Percentiles rank a stretch among this genome's conserved stretches.
phyloP scores from a whole-genome alignment of 1,140 invertebrate species.

The Augochlora pura region DNA sequence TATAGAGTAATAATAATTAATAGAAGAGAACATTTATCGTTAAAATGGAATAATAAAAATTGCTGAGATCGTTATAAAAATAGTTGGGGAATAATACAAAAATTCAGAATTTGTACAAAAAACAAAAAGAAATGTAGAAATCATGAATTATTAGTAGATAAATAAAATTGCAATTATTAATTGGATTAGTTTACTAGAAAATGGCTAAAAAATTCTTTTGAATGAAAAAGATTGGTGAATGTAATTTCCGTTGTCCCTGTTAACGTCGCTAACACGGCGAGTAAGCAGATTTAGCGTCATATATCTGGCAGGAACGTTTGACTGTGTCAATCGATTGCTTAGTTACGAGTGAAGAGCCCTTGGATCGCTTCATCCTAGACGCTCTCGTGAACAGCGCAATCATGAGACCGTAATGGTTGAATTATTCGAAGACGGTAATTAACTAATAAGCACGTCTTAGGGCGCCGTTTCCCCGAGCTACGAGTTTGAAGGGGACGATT shows the following conservation, averaged over 20 bases:
- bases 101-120: too few relatives aligned
- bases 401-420: slow-evolving; percentile 34
- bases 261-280: neutral
- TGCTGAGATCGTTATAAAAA: too few relatives aligned
- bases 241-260: neutral
- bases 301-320: neutral
- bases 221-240: neutral
- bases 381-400: slow-evolving; percentile 13
- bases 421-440: slow-evolving; percentile 58
- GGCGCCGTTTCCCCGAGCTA: slow-evolving; percentile 10
- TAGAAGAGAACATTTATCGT: too few relatives aligned
- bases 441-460: slow-evolving; percentile 54
- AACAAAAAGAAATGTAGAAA: too few relatives aligned
- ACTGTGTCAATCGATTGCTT: slow-evolving; percentile 21
- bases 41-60: too few relatives aligned
- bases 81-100: too few relatives aligned
- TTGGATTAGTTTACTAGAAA: too few relatives aligned
- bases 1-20: too few relatives aligned
- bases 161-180: too few relatives aligned
- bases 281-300: neutral
- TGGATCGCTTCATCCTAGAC: slow-evolving; percentile 16
- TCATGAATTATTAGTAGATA: too few relatives aligned
- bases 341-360: slow-evolving; percentile 15
- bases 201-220: too few relatives aligned
- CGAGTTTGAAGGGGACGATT: slow-evolving; percentile 20